Conservation (phyloP, 2,797 vertebrate genomes). For the Eremophila alpestris region DNA sequence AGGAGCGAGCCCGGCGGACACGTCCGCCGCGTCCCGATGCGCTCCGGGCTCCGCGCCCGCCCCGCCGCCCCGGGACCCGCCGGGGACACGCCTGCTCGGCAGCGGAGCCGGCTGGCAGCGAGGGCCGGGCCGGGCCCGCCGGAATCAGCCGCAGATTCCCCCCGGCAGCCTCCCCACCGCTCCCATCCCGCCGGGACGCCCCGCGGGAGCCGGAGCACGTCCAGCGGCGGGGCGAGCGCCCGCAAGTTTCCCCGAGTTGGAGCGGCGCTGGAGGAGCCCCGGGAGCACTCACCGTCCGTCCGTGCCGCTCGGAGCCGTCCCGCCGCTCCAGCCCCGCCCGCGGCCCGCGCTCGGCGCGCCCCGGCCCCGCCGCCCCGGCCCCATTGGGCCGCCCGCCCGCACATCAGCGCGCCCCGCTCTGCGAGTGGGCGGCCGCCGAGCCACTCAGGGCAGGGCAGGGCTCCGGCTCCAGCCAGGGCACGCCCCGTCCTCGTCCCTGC, state of each 20-base stretch:
- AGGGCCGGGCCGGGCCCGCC: not conserved
- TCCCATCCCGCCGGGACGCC: not conserved
- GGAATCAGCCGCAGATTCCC: too few relatives aligned
- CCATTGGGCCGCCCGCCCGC: slow-evolving; percentile 3
- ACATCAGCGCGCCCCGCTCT: not conserved
- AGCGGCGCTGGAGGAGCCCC: not conserved
- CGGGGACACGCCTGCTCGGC: not conserved
- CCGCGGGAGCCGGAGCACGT: not conserved
- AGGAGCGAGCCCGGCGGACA: not conserved
- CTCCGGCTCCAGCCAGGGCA: not conserved
- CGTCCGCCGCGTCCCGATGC: not conserved
- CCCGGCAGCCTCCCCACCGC: not conserved
- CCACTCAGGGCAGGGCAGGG: slow-evolving; percentile 18
- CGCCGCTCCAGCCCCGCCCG: not conserved
- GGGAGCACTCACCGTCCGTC: not conserved
- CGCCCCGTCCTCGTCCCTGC: not conserved
- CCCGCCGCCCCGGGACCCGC: not conserved
- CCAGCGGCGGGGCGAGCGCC: not conserved
- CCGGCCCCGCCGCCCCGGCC: not conserved
- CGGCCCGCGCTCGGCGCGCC: not conserved
- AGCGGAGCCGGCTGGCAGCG: not conserved
- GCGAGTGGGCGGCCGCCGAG: not conserved
- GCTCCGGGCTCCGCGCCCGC: not conserved
- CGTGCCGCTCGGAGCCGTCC: not conserved
- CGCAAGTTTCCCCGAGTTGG: not conserved